These are phyloP conservation scores for Oenanthe oenanthe DNA, from an alignment of 2,113 vertebrate genomes.

Conservation along the genomic window DNA sequence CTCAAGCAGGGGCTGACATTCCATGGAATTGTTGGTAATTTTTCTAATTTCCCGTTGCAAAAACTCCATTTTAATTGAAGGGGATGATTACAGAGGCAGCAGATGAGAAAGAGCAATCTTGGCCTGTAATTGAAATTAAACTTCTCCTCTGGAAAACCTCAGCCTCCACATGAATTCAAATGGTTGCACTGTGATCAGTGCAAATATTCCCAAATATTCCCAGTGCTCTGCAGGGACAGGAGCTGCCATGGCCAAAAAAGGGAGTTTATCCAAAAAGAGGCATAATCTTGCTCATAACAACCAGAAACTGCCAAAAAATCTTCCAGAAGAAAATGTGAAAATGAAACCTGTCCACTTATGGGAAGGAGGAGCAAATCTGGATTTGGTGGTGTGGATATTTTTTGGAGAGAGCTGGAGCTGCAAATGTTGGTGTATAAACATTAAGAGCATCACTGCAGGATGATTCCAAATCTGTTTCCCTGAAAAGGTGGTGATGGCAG, in stretches of 20 bases:
- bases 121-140: constrained; percentile 34
- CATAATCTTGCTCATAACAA: not conserved
- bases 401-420: not conserved
- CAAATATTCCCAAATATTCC: not conserved
- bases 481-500: not conserved
- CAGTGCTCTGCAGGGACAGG: fast-evolving
- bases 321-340: not conserved
- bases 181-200: not conserved
- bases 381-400: not conserved
- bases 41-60: not conserved
- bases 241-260: not conserved
- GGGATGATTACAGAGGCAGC: not conserved
- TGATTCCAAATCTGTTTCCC: not conserved
- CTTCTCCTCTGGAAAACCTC: not conserved
- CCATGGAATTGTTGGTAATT: not conserved
- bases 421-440: not conserved
- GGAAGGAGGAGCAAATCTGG: not conserved
- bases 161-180: not conserved
- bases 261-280: not conserved
- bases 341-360: not conserved
- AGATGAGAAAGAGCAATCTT: not conserved
- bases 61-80: not conserved
- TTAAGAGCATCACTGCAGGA: not conserved
- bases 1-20: not conserved
- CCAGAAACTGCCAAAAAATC: not conserved